Conservation (phyloP, 1,140 invertebrate genomes). For the Steinernema feltiae region DNA sequence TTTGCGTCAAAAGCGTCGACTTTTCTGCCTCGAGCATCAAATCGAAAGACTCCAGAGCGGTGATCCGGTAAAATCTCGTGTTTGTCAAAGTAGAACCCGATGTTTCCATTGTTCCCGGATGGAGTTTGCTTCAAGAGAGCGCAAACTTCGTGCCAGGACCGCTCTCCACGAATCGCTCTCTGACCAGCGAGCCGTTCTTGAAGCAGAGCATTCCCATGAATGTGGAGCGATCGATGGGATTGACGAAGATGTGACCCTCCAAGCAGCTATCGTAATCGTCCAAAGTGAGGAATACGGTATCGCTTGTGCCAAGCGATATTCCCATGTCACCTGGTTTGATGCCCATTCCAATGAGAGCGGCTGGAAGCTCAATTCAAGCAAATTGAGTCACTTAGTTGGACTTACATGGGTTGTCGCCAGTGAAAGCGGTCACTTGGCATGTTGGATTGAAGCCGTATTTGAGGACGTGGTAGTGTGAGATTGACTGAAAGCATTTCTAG, state of each 20-base stretch:
- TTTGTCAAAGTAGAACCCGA: slow-evolving; percentile 36
- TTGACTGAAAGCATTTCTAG: slow-evolving; percentile 64
- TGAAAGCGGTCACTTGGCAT: slow-evolving; percentile 79
- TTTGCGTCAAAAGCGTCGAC: slow-evolving; percentile 10
- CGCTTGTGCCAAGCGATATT: slow-evolving; percentile 64
- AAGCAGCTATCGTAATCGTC: slow-evolving; percentile 6
- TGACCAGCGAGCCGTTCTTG: slow-evolving; percentile 37
- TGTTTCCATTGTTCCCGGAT: slow-evolving; percentile 30
- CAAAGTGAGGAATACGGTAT: slow-evolving; percentile 32
- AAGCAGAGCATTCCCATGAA: slow-evolving; percentile 38
- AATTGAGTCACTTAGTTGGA: not conserved
- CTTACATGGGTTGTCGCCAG: slow-evolving; percentile 76
- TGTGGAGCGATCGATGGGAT: slow-evolving; percentile 5
- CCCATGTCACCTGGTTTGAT: slow-evolving; percentile 73
- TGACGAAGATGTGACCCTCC: slow-evolving; percentile 28
- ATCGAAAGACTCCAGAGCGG: slow-evolving; percentile 56
- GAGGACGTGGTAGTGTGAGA: slow-evolving; percentile 74
- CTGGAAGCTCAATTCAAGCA: slow-evolving; percentile 25
- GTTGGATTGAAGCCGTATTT: slow-evolving; percentile 73
- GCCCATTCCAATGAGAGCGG: slow-evolving; percentile 70
- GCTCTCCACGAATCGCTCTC: slow-evolving; percentile 32
- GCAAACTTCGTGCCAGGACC: slow-evolving; percentile 24
- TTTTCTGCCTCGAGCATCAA: slow-evolving; percentile 61
- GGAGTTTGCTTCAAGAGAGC: slow-evolving; percentile 19
- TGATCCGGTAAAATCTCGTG: slow-evolving; percentile 32